Evolutionary conservation across 2,797 vertebrate species (phyloP).

Genomic region (Enteromius anoplus): DNA sequence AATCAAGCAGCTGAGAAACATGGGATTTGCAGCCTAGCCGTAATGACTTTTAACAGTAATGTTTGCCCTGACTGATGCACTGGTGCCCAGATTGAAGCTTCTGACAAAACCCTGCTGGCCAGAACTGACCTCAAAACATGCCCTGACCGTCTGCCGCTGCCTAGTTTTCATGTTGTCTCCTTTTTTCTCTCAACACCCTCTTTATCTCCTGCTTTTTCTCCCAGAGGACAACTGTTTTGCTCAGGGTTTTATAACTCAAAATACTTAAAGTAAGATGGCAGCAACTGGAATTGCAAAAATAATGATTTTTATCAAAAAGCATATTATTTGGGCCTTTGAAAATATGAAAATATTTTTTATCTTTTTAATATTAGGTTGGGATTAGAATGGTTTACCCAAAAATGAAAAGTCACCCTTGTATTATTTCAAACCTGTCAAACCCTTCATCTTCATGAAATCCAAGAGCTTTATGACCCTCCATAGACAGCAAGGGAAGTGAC

Average conservation of each 20-base stretch:
- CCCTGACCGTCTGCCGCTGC: not conserved
- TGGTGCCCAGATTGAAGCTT: constrained; percentile 49
- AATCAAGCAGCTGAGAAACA: constrained; percentile 54
- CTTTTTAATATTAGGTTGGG: no score
- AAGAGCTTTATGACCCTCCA: not conserved
- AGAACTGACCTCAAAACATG: constrained; percentile 14
- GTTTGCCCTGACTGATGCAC: constrained; percentile 14
- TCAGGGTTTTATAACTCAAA: not conserved
- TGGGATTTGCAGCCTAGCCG: constrained; percentile 17
- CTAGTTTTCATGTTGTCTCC: not conserved
- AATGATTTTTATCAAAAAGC: not conserved
- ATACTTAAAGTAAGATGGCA: not conserved
- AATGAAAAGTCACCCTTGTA: no score
- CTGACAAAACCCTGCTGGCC: constrained; percentile 50
- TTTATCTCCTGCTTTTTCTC: not conserved
- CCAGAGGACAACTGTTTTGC: not conserved
- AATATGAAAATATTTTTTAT: no score
- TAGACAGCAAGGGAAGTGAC: not conserved
- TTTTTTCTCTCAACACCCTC: constrained; percentile 39
- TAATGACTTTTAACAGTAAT: constrained; percentile 35
- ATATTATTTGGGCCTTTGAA: no score
- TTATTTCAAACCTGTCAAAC: no score
- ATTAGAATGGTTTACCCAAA: no score
- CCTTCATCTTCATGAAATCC: no score
- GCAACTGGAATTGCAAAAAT: not conserved